Conservation (phyloP, 92 coral and sea anemone genomes). For the Parazoanthus swiftii region DNA sequence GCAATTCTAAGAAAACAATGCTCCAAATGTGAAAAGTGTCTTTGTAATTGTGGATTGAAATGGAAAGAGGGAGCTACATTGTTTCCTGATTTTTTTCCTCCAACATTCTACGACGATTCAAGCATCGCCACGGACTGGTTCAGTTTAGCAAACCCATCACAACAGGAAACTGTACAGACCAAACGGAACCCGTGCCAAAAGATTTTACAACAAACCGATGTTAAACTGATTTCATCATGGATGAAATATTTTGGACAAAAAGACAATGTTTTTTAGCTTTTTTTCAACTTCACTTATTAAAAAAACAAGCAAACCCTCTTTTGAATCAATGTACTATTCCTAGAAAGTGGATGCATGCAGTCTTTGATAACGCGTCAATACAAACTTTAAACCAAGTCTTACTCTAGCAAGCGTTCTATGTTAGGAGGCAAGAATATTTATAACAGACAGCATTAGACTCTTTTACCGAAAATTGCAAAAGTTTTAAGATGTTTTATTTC, state of each 20-base stretch:
- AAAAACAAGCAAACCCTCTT: too few relatives aligned
- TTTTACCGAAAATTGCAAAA: too few relatives aligned
- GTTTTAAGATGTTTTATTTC: too few relatives aligned
- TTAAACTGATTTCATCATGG: conserved; percentile 33
- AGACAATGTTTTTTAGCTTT: not conserved
- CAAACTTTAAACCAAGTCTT: too few relatives aligned
- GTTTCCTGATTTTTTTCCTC: conserved; percentile 39
- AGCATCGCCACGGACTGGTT: not conserved
- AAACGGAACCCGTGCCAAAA: not conserved
- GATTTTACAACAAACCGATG: not conserved
- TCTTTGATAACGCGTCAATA: too few relatives aligned
- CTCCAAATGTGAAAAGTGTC: not conserved
- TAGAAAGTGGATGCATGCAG: not conserved
- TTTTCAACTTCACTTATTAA: not conserved
- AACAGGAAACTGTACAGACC: not conserved
- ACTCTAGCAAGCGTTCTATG: too few relatives aligned
- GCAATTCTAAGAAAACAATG: not conserved
- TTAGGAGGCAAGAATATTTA: too few relatives aligned
- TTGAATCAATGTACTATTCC: not conserved
- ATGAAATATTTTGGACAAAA: conserved; percentile 39
- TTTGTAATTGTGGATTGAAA: conserved; percentile 28
- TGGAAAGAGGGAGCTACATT: conserved; percentile 21
- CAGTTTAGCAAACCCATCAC: not conserved
- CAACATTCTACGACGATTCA: conserved; percentile 16
- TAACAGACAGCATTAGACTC: too few relatives aligned